Conservation (phyloP, 2,888 invertebrate genomes). For the Argyresthia albistria region DNA sequence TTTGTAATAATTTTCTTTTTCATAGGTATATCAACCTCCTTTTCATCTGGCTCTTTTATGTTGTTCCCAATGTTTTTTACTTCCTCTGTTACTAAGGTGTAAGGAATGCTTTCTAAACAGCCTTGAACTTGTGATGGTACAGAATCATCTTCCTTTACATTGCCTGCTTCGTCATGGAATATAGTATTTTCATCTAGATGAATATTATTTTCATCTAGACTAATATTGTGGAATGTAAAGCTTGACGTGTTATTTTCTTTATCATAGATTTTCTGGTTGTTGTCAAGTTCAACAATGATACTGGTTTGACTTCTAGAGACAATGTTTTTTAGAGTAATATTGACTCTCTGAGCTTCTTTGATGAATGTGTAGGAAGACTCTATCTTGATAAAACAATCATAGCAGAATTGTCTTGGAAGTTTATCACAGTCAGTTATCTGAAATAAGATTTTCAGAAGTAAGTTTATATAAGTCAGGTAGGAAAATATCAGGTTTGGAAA, state of each 20-base stretch:
- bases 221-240: conserved; percentile 37
- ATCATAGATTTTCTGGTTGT: neutral
- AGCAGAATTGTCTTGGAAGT: conserved; percentile 65
- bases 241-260: conserved; percentile 16
- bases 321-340: conserved; percentile 42
- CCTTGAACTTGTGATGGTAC: too few species aligned
- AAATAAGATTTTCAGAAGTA: conserved; percentile 7
- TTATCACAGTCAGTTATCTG: conserved; percentile 47
- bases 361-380: conserved; percentile 62
- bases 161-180: conserved; percentile 3
- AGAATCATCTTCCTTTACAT: too few species aligned
- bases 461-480: neutral
- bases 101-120: too few species aligned
- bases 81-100: too few species aligned
- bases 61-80: too few species aligned
- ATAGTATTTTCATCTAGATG: conserved; percentile 15
- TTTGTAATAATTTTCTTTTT: neutral
- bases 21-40: conserved; percentile 4
- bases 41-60: neutral
- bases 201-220: conserved; percentile 30
- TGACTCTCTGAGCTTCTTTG: conserved; percentile 46
- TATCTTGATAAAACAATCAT: conserved; percentile 57
- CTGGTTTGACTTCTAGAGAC: conserved; percentile 33
- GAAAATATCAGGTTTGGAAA: neutral
- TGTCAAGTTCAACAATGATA: conserved; percentile 41